These are phyloP conservation scores for Myotis yumanensis DNA, from an alignment of 2,113 vertebrate species.

Conservation along the genomic window DNA sequence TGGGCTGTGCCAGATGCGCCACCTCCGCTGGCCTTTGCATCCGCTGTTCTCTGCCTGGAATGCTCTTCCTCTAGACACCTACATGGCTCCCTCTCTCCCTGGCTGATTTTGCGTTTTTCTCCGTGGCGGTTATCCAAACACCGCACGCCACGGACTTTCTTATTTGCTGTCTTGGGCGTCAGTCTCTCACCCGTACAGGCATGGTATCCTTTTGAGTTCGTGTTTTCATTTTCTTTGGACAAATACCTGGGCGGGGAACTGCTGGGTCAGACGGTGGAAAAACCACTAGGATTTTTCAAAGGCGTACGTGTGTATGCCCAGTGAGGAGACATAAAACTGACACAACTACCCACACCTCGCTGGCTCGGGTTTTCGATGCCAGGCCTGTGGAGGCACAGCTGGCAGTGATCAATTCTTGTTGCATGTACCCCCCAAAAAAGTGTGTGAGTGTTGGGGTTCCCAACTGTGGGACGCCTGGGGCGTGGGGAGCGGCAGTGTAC, in stretches of 20 bases:
- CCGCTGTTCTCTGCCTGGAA: not conserved
- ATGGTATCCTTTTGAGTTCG: not conserved
- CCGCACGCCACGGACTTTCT: not conserved
- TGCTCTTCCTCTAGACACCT: not conserved
- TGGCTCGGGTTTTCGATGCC: not conserved
- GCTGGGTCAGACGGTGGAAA: not conserved
- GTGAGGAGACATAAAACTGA: not conserved
- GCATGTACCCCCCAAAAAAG: not conserved
- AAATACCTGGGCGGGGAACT: not conserved
- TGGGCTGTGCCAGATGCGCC: not conserved
- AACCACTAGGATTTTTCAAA: not conserved
- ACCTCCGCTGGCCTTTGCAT: not conserved
- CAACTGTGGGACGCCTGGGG: accelerated
- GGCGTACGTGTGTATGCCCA: accelerated
- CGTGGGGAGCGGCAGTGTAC: not conserved
- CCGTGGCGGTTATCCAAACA: not conserved
- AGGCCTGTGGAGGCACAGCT: not conserved
- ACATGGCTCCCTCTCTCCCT: not conserved
- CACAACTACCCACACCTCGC: accelerated
- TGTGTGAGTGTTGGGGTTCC: not conserved
- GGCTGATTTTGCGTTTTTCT: not conserved
- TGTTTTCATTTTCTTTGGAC: not conserved
- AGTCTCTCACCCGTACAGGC: not conserved
- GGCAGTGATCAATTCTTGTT: not conserved
- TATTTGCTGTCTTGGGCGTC: not conserved